Conservation (phyloP, 2,797 vertebrate genomes). For the Chelon auratus region DNA sequence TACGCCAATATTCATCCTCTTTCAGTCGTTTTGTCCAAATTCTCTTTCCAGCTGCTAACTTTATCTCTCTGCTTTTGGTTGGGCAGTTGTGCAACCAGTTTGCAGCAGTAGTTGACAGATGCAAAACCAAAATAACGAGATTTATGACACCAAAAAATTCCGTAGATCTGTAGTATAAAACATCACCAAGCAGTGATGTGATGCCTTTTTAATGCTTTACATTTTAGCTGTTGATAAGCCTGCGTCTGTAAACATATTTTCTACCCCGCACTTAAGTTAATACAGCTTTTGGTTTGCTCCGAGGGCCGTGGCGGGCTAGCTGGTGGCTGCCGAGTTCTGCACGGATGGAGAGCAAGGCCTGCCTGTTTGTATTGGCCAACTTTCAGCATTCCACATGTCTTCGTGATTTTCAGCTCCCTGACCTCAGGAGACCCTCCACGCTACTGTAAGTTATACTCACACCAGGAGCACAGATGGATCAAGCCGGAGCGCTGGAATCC, state of each 20-base stretch:
- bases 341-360: slow-evolving; percentile 76
- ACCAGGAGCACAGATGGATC: slow-evolving; percentile 79
- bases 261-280: neutral
- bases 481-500: slow-evolving; percentile 47
- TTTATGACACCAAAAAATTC: neutral
- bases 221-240: neutral
- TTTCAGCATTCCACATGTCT: slow-evolving; percentile 87
- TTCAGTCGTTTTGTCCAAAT: no score
- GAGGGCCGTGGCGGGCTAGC: slow-evolving; percentile 44
- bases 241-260: neutral
- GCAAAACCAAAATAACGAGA: neutral
- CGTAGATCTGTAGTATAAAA: no score
- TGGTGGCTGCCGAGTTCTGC: slow-evolving; percentile 72
- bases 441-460: slow-evolving; percentile 80
- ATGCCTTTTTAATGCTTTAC: neutral
- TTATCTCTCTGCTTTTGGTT: no score
- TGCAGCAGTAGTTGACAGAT: neutral
- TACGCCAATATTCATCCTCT: no score
- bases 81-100: no score
- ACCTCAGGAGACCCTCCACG: slow-evolving; percentile 85
- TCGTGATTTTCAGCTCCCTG: slow-evolving; percentile 86
- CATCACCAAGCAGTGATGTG: neutral
- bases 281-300: slow-evolving; percentile 4
- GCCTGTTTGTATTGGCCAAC: slow-evolving; percentile 84
- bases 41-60: no score